Evolutionary conservation across 2,888 invertebrate genomes (phyloP).

Genomic region (Drosophila borealis): DNA sequence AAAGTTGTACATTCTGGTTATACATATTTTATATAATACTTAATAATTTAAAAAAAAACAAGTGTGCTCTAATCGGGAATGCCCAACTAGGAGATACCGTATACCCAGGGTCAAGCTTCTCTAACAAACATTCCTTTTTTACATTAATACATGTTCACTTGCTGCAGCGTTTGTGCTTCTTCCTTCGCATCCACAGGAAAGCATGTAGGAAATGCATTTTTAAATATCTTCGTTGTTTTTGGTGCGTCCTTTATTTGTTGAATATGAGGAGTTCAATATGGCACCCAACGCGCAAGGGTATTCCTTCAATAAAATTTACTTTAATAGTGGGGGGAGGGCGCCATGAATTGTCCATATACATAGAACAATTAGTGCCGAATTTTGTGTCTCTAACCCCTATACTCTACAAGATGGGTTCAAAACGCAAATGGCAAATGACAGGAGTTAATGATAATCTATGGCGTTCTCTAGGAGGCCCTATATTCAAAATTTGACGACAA

Average conservation of each 20-base stretch:
- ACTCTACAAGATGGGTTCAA: too few species aligned
- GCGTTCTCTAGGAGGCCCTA: too few species aligned
- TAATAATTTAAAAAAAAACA: conserved; percentile 58
- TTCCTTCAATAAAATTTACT: neutral
- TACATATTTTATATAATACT: conserved; percentile 51
- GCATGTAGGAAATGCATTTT: neutral
- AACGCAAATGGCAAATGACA: too few species aligned
- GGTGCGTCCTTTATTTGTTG: too few species aligned
- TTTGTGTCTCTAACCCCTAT: too few species aligned
- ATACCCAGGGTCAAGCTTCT: neutral
- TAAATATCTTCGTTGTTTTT: neutral
- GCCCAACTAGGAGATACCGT: conserved; percentile 3
- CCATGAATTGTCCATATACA: too few species aligned
- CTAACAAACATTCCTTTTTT: neutral
- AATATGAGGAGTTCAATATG: conserved; percentile 4
- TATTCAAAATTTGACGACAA: too few species aligned
- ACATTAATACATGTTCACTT: neutral
- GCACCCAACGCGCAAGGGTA: conserved; percentile 4
- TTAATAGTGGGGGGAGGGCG: neutral
- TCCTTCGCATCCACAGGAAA: neutral
- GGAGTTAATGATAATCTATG: too few species aligned
- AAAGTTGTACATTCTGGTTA: conserved; percentile 69
- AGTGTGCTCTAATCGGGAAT: conserved; percentile 42
- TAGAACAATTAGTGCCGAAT: too few species aligned
- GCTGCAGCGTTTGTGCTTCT: neutral